Evolutionary conservation across 2,113 vertebrate genomes (phyloP), one percentile per base, ranked within the genome.

Genomic region (western clawed frog (Xenopus tropicalis)): DNA sequence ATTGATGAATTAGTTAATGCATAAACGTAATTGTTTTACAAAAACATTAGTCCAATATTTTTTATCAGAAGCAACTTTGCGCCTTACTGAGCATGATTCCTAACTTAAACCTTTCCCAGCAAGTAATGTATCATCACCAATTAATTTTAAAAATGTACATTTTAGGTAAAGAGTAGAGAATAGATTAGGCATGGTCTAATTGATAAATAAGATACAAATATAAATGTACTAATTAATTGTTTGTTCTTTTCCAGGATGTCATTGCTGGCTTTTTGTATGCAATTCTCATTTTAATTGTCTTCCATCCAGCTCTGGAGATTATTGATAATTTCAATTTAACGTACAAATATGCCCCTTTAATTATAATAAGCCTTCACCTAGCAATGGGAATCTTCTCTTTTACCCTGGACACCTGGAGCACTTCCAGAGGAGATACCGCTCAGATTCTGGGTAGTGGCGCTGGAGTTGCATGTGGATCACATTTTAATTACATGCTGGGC

Each of bases 381-480:
- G 91, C 83, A 20, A 74, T 98, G 84, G 96, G 94, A 57, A 90
- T 98, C 78, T 95, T 98, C 83, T 98, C 94, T 62, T 99, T 98
- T 83, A 98, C 91, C 3, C 88, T 98, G 57, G 97, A 99, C 82
- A 96, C 94, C 4, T 99, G 97, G 97, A 98, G 97, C 86, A 99
- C 97, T 0, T 98, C 97, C 0, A 87, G 97, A 2, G 95, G 96
- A 1, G 97, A 98, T 87, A 99, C 97, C 0, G 96, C 97, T 21
- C 91, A 98, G 85, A 97, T 98, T 78, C 88, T 99, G 72, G 97
- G 95, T 72, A 91, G 93, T 0, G 96, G 97, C 0, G 96, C 94
- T 0, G 97, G 97, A 13, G 88, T 97, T 17, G 96, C 97, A 2
- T 89, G 96, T 69, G 95, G 93, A 10, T 94, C 93, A 23, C 94